Percentiles rank a stretch among this genome's conserved stretches.
phyloP scores from a whole-genome alignment of 2,797 vertebrate species.

The Peromyscus nudipes region DNA sequence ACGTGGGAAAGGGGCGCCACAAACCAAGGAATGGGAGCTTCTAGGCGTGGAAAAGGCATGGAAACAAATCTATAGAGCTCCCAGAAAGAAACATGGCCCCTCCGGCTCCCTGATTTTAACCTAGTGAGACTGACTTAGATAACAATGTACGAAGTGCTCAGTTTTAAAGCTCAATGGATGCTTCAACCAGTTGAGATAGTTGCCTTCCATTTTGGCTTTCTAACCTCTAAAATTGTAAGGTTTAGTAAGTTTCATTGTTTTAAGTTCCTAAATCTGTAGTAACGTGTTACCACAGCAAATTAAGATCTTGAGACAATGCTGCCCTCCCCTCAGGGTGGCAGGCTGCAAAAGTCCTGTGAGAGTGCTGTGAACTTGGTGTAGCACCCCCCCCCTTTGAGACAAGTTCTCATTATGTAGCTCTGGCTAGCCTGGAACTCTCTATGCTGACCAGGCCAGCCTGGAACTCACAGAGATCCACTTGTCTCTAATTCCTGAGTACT shows the following conservation, averaged over 20 bases:
- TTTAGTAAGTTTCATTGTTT: neutral
- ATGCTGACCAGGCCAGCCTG: neutral
- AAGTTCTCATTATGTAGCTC: neutral
- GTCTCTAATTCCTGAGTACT: neutral
- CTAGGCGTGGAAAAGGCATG: conserved; percentile 31
- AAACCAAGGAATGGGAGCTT: conserved; percentile 4
- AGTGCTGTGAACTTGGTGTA: neutral
- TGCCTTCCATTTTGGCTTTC: conserved; percentile 28
- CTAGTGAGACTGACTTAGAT: neutral
- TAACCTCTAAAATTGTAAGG: conserved; percentile 3
- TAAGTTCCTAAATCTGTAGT: neutral
- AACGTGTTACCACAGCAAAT: conserved; percentile 11
- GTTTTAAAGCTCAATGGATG: neutral
- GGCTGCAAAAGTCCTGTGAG: neutral
- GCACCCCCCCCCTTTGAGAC: neutral
- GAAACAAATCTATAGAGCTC: neutral
- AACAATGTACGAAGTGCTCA: neutral
- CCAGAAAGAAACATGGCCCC: neutral
- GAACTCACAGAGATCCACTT: neutral
- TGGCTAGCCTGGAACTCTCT: neutral
- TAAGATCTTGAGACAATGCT: neutral
- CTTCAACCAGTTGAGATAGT: neutral
- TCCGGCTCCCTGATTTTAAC: conserved; percentile 12
- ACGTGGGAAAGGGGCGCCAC: neutral
- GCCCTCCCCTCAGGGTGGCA: neutral